Percentiles rank a stretch among this genome's conserved stretches.
These are phyloP conservation scores for Neomonachus schauinslandi DNA, from an alignment of 2,113 vertebrate genomes.

Conservation along the genomic window DNA sequence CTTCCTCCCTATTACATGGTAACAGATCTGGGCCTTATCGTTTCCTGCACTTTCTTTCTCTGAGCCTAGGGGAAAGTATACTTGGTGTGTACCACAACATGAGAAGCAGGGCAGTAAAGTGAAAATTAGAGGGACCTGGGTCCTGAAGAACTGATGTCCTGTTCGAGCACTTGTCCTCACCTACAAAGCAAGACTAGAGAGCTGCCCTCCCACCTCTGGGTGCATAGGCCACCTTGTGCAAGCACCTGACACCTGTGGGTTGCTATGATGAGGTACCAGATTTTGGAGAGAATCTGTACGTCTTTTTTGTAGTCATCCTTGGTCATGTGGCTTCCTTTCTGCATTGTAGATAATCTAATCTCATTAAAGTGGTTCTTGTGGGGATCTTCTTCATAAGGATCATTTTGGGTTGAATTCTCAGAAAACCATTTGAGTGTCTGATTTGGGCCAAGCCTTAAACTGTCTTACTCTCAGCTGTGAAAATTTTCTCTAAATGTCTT, in stretches of 20 bases:
- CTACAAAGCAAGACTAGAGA: background rate
- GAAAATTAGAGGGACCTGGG: background rate
- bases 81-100: background rate
- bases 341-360: background rate
- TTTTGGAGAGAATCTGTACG: background rate
- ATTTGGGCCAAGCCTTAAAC: background rate
- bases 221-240: background rate
- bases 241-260: background rate
- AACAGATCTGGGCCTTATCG: background rate
- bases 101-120: background rate
- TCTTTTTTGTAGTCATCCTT: background rate
- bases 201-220: background rate
- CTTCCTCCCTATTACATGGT: background rate
- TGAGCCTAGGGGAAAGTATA: background rate
- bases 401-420: background rate
- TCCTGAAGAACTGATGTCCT: background rate
- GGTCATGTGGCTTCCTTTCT: background rate
- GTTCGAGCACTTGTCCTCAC: background rate
- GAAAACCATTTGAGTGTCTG: background rate
- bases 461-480: background rate
- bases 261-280: background rate
- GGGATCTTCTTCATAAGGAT: background rate
- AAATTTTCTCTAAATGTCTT: slow-evolving; percentile 9
- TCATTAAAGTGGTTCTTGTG: background rate
- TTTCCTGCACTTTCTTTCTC: background rate